Conservation (phyloP, 2,113 vertebrate genomes). For the Trinectes maculatus region DNA sequence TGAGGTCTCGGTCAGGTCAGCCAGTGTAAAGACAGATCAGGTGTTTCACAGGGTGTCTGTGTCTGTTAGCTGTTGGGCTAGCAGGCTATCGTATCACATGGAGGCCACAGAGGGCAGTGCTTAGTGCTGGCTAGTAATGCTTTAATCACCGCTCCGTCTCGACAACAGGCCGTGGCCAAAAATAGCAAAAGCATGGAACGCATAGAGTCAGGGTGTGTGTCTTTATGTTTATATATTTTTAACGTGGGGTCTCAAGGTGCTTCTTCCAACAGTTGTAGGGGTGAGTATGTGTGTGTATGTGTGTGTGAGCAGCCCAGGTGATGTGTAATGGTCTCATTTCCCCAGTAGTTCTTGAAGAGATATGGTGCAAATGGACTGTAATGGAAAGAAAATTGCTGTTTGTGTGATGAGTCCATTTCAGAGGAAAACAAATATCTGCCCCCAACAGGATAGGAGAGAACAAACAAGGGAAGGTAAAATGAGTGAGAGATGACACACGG, state of each 20-base stretch:
- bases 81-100: constrained; percentile 61
- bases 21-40: constrained; percentile 64
- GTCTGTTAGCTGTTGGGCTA: constrained; percentile 63
- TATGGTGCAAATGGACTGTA: constrained; percentile 21
- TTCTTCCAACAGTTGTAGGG: constrained; percentile 63
- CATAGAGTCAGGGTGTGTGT: neutral
- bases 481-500: neutral
- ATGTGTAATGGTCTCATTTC: constrained; percentile 28
- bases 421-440: neutral
- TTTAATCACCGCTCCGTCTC: constrained; percentile 71
- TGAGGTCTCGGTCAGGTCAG: constrained; percentile 66
- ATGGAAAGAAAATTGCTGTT: neutral
- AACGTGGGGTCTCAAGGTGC: constrained; percentile 42
- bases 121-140: constrained; percentile 67
- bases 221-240: constrained; percentile 50
- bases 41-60: constrained; percentile 75
- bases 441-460: neutral
- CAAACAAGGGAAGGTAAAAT: neutral
- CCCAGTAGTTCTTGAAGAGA: constrained; percentile 17
- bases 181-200: constrained; percentile 61
- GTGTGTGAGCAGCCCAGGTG: constrained; percentile 33
- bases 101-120: constrained; percentile 57
- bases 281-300: constrained; percentile 72
- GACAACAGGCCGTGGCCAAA: constrained; percentile 49
- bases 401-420: constrained; percentile 2